Evolutionary conservation across 2,113 vertebrate species (phyloP), one percentile per base, ranked within the genome.

Genomic region (Microtus oregoni): DNA sequence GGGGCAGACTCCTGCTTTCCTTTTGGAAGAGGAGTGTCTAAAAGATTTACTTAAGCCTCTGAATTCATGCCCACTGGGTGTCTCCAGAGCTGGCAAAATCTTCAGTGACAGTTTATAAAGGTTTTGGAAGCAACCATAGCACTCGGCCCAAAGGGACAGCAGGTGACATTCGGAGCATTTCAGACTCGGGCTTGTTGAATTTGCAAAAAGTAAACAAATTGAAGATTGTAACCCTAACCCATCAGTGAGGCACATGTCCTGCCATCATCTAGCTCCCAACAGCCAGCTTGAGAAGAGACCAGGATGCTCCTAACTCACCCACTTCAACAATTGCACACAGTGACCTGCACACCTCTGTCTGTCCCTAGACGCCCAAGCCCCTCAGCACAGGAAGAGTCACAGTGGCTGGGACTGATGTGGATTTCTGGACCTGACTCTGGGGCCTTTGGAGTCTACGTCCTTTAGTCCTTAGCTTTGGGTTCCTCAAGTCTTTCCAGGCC

Each of bases 101-200:
- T 92, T 95, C 92, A 78, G 94, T 93, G 95, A 89, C 97, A 96
- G 97, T 98, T 98, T 97, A 97, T 92, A 97, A 94, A 97, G 91
- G 81, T 96, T 97, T 98, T 67, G 76, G 97, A 98, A 97, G 97
- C 96, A 95, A 96, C 92, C 61, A 85, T 87, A 70, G 97, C 6
- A 24, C 95, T 76, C 58, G 26, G 94, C 96, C 96, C 96, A 32
- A 72, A 91, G 95, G 75, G 97, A 96, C 87, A 4, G 38, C n/a
- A 2, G 65, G 75, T 38, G 81, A 47, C 85, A 70, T 7, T 41
- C 8, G 0, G 17, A 89, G 76, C 0, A 0, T 7, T 65, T 38
- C 83, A 41, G 73, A 73, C 30, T 26, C 4, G 3, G 26, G 55
- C 22, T 79, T 86, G 73, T 96, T 97, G 96, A 77, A 93, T 90